Evolutionary conservation across 1,140 invertebrate species (phyloP).

Genomic region (Maconellicoccus hirsutus): DNA sequence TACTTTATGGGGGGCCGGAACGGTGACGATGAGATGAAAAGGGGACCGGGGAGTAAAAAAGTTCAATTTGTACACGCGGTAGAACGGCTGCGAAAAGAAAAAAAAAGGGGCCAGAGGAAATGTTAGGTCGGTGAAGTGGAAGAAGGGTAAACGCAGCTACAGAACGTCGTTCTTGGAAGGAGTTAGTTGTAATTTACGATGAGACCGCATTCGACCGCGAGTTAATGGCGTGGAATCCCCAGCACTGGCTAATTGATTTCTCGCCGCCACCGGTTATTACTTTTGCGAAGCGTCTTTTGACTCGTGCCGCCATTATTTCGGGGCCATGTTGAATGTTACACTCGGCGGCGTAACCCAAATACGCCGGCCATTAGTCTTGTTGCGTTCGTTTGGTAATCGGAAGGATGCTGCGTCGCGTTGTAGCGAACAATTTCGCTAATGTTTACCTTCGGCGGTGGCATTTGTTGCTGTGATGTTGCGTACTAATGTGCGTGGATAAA

Average conservation of each 20-base stretch:
- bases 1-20: too few relatives aligned
- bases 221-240: conserved; percentile 15
- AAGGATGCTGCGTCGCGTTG: too few relatives aligned
- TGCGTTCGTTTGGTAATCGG: neutral
- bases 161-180: neutral
- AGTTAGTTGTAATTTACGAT: conserved; percentile 18
- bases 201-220: conserved; percentile 18
- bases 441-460: too few relatives aligned
- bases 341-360: neutral
- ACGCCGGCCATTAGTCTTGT: neutral
- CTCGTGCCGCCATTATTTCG: conserved; percentile 14
- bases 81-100: too few relatives aligned
- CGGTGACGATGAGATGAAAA: too few relatives aligned
- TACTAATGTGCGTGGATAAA: too few relatives aligned
- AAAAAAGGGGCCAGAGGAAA: too few relatives aligned
- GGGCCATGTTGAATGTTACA: neutral
- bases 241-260: conserved; percentile 21
- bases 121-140: neutral
- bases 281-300: conserved; percentile 15
- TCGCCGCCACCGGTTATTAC: conserved; percentile 18
- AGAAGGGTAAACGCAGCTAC: neutral
- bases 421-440: too few relatives aligned
- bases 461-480: too few relatives aligned
- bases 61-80: too few relatives aligned
- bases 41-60: too few relatives aligned